These are phyloP conservation scores for Drosophila fungiperda DNA, from an alignment of 2,888 invertebrate genomes.

Conservation along the genomic window DNA sequence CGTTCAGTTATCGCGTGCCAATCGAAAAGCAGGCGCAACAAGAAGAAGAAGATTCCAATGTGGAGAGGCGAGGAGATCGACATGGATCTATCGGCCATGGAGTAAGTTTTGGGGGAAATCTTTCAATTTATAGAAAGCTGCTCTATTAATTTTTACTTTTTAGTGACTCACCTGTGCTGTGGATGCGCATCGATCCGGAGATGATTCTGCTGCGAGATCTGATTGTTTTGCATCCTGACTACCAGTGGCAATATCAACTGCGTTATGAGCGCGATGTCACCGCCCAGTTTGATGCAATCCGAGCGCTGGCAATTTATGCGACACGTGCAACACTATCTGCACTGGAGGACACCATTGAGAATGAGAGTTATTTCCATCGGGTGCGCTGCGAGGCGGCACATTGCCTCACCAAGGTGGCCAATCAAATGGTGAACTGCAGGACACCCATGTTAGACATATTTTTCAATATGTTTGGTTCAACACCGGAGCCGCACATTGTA, in stretches of 20 bases:
- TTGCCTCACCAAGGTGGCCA: slow-evolving; percentile 96
- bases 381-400: slow-evolving; percentile 95
- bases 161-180: slow-evolving; percentile 98
- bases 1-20: slow-evolving; percentile 99
- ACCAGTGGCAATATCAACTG: slow-evolving; percentile 99
- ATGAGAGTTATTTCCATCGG: slow-evolving; percentile 96
- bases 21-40: slow-evolving; percentile 98
- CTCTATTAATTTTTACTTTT: neutral
- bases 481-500: slow-evolving; percentile 96
- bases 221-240: slow-evolving; percentile 97
- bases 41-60: slow-evolving; percentile 99
- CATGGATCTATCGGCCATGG: slow-evolving; percentile 98
- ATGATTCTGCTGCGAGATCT: slow-evolving; percentile 95
- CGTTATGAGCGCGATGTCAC: slow-evolving; percentile 98
- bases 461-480: slow-evolving; percentile 97
- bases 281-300: slow-evolving; percentile 95
- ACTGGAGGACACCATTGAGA: slow-evolving; percentile 97
- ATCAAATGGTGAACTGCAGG: slow-evolving; percentile 96
- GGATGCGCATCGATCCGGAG: slow-evolving; percentile 98
- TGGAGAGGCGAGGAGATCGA: slow-evolving; percentile 98
- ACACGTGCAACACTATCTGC: slow-evolving; percentile 95
- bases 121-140: neutral
- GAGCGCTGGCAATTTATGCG: slow-evolving; percentile 93
- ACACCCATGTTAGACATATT: slow-evolving; percentile 97
- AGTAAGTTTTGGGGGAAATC: slow-evolving; percentile 87